Evolutionary conservation across 2,888 invertebrate species (phyloP).

Genomic region (Caenorhabditis parvicauda): DNA sequence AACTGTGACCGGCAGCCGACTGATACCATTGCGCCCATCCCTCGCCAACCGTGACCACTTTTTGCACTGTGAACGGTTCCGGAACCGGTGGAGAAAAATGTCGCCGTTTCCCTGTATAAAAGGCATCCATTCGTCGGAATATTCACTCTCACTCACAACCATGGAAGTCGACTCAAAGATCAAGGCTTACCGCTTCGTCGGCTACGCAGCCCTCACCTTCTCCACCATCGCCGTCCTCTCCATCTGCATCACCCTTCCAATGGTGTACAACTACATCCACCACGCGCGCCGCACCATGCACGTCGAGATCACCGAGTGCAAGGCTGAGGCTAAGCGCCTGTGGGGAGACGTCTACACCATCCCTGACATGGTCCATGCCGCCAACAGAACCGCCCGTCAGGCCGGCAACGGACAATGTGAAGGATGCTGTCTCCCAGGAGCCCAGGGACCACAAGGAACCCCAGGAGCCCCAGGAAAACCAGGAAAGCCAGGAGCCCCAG

Average conservation of each 20-base stretch:
- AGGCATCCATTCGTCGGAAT: too few relatives aligned
- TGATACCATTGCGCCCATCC: too few relatives aligned
- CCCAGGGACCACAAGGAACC: constrained; percentile 54
- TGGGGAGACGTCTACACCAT: constrained; percentile 51
- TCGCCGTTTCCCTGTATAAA: too few relatives aligned
- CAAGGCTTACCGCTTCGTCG: constrained; percentile 60
- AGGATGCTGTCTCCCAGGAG: constrained; percentile 52
- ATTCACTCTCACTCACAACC: too few relatives aligned
- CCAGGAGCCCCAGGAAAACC: constrained; percentile 57
- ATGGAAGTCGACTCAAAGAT: constrained; percentile 42
- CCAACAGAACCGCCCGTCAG: constrained; percentile 51
- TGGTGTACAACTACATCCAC: constrained; percentile 53
- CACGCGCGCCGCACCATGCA: constrained; percentile 42
- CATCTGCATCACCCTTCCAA: constrained; percentile 46
- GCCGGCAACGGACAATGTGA: constrained; percentile 39
- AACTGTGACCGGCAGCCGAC: too few relatives aligned
- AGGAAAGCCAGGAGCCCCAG: constrained; percentile 60
- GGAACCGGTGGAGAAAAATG: too few relatives aligned
- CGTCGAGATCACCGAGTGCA: constrained; percentile 46
- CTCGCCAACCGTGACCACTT: too few relatives aligned
- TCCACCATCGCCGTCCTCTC: constrained; percentile 47
- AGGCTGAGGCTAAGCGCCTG: constrained; percentile 50
- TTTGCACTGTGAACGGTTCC: too few relatives aligned
- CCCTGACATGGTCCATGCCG: constrained; percentile 32
- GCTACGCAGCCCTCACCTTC: constrained; percentile 59